These are phyloP conservation scores for Tribolium madens DNA, from an alignment of 1,140 invertebrate genomes.

Conservation along the genomic window DNA sequence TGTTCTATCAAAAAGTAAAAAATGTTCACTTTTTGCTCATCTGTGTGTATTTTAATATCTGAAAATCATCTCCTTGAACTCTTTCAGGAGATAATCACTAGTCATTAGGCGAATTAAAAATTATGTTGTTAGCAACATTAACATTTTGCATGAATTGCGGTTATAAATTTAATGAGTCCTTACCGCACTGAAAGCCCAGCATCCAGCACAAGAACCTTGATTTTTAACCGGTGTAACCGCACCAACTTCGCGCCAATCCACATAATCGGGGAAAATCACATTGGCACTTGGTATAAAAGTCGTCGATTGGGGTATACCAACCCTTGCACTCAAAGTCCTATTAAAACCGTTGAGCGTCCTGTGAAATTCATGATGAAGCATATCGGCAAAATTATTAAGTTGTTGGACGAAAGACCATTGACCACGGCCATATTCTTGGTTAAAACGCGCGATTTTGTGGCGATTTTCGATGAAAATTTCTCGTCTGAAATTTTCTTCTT, in stretches of 20 bases:
- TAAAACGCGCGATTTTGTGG: constrained; percentile 46
- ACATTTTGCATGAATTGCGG: too few species aligned
- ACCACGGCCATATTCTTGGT: constrained; percentile 42
- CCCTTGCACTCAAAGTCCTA: not conserved
- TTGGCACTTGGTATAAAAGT: not conserved
- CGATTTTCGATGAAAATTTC: constrained; percentile 62
- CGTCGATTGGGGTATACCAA: not conserved
- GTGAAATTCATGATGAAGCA: constrained; percentile 45
- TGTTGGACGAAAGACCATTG: constrained; percentile 42
- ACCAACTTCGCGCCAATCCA: constrained; percentile 89
- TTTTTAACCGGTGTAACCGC: constrained; percentile 91
- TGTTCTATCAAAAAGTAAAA: too few species aligned
- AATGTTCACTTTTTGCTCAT: too few species aligned
- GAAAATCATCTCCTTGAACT: too few species aligned
- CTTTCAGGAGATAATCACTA: too few species aligned
- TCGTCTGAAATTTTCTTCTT: constrained; percentile 67
- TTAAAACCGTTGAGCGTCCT: constrained; percentile 10
- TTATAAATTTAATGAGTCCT: constrained; percentile 57
- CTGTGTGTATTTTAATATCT: too few species aligned
- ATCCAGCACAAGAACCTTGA: constrained; percentile 91
- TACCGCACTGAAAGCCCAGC: constrained; percentile 90
- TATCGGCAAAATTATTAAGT: constrained; percentile 50
- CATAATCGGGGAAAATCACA: constrained; percentile 29
- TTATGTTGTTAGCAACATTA: too few species aligned
- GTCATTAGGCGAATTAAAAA: too few species aligned